These are phyloP conservation scores for Clupea harengus DNA, from an alignment of 2,113 vertebrate genomes.

Conservation along the genomic window DNA sequence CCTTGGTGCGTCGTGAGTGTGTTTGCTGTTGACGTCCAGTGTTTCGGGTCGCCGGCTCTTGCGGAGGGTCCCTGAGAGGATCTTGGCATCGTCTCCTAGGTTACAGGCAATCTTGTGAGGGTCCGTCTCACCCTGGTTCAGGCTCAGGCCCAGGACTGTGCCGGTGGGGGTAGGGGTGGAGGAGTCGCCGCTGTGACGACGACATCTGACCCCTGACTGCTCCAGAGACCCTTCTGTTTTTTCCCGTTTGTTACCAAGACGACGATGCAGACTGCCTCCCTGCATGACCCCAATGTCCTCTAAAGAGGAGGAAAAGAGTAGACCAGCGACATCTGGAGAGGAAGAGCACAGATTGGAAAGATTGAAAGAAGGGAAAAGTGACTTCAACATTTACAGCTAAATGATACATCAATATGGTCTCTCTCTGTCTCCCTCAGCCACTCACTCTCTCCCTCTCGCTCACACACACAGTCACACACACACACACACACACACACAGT, in stretches of 20 bases:
- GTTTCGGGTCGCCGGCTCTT: background rate
- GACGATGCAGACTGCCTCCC: constrained; percentile 71
- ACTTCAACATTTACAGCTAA: background rate
- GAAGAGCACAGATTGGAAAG: background rate
- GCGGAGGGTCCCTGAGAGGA: background rate
- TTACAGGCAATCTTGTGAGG: background rate
- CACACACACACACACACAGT: background rate
- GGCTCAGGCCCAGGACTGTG: background rate
- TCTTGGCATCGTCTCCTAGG: constrained; percentile 62
- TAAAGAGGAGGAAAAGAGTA: constrained; percentile 80
- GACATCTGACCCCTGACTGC: constrained; percentile 66
- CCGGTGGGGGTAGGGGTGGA: background rate
- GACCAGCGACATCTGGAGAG: constrained; percentile 66
- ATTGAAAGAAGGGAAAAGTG: background rate
- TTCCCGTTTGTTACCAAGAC: constrained; percentile 78
- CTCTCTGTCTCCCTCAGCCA: too few relatives aligned
- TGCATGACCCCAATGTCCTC: constrained; percentile 72
- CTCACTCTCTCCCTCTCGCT: background rate
- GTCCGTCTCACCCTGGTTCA: background rate
- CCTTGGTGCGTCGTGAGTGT: background rate
- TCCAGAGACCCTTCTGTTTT: constrained; percentile 62
- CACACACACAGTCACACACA: background rate
- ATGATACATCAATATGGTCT: background rate
- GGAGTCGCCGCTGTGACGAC: background rate
- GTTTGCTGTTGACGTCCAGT: background rate